Percentiles rank a stretch among this genome's conserved stretches.
Conservation (phyloP, 2,888 invertebrate species). For the Pseudococcus jackbeardsleyi region DNA sequence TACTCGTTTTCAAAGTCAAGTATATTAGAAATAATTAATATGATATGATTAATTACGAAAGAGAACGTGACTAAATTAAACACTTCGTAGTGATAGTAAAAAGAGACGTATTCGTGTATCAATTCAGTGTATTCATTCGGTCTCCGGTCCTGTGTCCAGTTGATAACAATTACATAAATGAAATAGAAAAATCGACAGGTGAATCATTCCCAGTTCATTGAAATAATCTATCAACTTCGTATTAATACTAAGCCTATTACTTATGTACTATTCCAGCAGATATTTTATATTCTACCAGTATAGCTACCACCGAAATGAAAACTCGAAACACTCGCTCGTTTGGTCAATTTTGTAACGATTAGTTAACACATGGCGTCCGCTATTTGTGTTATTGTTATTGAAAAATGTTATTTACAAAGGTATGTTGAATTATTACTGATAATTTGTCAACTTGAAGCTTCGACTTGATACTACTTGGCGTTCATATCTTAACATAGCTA, state of each 20-base stretch:
- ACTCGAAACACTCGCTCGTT: not conserved
- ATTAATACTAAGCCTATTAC: not conserved
- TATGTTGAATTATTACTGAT: constrained; percentile 6
- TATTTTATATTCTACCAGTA: not conserved
- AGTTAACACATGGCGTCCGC: not conserved
- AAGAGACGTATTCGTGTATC: not conserved
- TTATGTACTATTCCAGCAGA: not conserved
- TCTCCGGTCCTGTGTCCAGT: not conserved
- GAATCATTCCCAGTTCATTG: not conserved
- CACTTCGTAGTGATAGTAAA: not conserved
- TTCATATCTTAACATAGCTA: not conserved
- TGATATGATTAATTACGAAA: not conserved
- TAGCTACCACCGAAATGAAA: not conserved
- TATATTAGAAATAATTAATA: not conserved
- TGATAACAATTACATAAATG: not conserved
- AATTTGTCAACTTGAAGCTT: not conserved
- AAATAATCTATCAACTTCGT: not conserved
- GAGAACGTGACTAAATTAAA: not conserved
- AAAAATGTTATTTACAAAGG: constrained; percentile 19
- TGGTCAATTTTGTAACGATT: not conserved
- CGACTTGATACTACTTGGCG: not conserved
- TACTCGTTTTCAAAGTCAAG: too few relatives aligned
- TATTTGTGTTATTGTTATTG: constrained; percentile 41
- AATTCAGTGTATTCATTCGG: not conserved
- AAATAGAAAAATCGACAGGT: not conserved